A percentile compares a stretch with the other conserved stretches of the same genome.
Evolutionary conservation across 2,113 vertebrate genomes (phyloP).

Genomic region (Ophiodon elongatus): DNA sequence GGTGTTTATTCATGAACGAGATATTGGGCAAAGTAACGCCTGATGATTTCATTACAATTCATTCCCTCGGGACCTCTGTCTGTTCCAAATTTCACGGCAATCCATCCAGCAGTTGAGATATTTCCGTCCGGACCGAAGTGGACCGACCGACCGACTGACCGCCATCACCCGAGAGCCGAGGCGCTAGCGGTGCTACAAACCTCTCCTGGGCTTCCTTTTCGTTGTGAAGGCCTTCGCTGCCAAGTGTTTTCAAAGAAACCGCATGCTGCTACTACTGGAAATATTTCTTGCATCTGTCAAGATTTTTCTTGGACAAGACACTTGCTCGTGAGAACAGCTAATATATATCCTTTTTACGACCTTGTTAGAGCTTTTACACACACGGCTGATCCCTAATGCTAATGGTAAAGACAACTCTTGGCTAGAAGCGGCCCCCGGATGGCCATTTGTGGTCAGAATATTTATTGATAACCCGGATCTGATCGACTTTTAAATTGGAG

Average conservation of each 20-base stretch:
- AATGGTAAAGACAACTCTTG: constrained; percentile 32
- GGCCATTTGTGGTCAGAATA: constrained; percentile 38
- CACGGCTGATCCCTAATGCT: constrained; percentile 14
- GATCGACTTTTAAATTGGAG: constrained; percentile 42
- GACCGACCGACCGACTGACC: neutral
- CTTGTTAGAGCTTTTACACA: constrained; percentile 27
- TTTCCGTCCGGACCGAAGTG: no score
- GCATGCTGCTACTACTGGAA: constrained; percentile 28
- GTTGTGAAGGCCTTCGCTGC: neutral
- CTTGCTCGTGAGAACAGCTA: constrained; percentile 24
- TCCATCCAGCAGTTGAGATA: neutral
- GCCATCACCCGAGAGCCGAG: neutral
- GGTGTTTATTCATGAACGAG: neutral
- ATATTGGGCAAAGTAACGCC: neutral
- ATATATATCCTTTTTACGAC: constrained; percentile 35
- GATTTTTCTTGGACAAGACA: constrained; percentile 39
- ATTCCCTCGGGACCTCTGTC: neutral
- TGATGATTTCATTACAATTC: neutral
- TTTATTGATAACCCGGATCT: constrained; percentile 32
- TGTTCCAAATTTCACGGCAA: neutral
- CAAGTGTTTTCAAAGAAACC: constrained; percentile 17
- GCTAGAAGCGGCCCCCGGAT: constrained; percentile 11
- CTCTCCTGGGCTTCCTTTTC: neutral
- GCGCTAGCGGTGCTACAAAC: neutral
- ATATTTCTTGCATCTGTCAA: neutral